phyloP scores from a whole-genome alignment of 2,113 vertebrate species.

The Larimichthys polyactis region DNA sequence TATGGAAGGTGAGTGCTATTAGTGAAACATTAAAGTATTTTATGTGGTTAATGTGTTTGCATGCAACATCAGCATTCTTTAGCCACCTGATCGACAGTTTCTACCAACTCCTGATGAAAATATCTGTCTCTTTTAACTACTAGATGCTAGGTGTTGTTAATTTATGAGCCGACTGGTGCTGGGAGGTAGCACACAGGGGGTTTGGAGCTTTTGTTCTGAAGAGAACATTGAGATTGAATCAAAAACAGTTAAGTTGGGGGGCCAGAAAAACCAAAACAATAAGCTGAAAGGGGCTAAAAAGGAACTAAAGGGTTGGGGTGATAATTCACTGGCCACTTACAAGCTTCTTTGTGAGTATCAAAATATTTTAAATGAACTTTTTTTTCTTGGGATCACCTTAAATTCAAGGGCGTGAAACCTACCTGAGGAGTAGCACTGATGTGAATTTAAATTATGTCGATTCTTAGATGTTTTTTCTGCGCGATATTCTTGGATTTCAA shows the following conservation, averaged over 20 bases:
- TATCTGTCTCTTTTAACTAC: slow-evolving; percentile 11
- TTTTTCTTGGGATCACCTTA: neutral
- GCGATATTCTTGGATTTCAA: neutral
- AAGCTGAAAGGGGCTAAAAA: slow-evolving; percentile 4
- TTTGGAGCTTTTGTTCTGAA: too few relatives aligned
- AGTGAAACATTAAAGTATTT: neutral
- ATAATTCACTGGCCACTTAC: neutral
- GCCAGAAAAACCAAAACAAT: slow-evolving; percentile 20
- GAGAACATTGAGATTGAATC: neutral
- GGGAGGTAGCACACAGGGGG: neutral
- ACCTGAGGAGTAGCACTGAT: too few relatives aligned
- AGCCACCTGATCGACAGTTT: neutral
- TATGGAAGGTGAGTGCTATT: neutral
- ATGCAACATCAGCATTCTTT: too few relatives aligned
- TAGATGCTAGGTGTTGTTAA: neutral
- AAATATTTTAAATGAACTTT: too few relatives aligned
- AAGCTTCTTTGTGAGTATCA: too few relatives aligned
- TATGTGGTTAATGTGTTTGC: neutral
- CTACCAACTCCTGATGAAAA: neutral
- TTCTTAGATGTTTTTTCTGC: neutral
- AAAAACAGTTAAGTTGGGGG: neutral
- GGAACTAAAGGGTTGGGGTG: too few relatives aligned
- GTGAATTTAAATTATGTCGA: neutral
- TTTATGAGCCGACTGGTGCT: slow-evolving; percentile 7
- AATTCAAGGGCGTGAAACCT: neutral